Base-by-base conservation (phyloP, 2,888 invertebrate species). In the Drosophila peninsularis region DNA sequence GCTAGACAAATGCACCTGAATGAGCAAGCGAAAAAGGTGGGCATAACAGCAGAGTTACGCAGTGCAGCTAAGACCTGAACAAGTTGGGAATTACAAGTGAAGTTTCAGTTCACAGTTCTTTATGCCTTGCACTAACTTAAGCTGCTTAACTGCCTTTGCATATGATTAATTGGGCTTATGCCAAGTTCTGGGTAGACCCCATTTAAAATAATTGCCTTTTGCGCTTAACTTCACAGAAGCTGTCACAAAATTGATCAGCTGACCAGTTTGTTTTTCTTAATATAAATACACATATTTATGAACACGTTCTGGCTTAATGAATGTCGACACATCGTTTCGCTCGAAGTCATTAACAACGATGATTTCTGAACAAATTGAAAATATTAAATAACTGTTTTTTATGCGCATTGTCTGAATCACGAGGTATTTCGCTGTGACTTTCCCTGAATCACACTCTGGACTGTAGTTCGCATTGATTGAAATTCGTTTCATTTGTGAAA, bases 401-500 rank as follows among this genome's bases (percentile, higher is more conserved):
- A 24, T 24, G 9, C 5, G 2, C 6, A 3, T 44, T 10, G 17
- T 34, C 21, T 45, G 36, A 49, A 36, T 41, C 63, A 34, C 21
- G 11, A 11, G 42, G 6, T 14, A 30, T 65, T 32, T 36, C 21
- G 34, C 21, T 5, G 39, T 4, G 17, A 42, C 36, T 39, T 50
- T 57, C 14, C 9, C 61, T 55, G 50, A 49, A 62, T 49, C 44
- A 53, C 14, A 11, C 19, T 19, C 14, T 24, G 34, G 47, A 63
- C 61, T 75, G 41, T 72, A 53, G 47, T 14, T 58, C 17, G 30
- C 52, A 53, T 32, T 47, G 53, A 67, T 54, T 57, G 21, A 73
- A 71, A 65, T 69, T 21, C 57, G 63, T 71, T 76, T 63, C 62
- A 55, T 70, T 86, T 69, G 52, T 58, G 69, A 55, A 87, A 84